Evolutionary conservation across 2,888 invertebrate genomes (phyloP), one percentile per base, ranked within the genome.

Genomic region (Drosophila mulleri): DNA sequence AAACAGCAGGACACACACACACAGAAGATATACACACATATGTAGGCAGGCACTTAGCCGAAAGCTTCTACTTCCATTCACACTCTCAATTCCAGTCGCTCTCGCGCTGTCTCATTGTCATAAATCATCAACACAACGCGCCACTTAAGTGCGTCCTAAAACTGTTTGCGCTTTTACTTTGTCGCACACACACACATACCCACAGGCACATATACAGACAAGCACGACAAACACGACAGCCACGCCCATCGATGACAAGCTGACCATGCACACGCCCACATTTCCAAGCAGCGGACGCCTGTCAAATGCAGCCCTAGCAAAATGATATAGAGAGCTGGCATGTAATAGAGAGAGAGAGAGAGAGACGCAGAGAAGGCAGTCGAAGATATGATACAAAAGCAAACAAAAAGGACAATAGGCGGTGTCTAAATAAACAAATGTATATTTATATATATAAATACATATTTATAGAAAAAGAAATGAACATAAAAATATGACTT

Each of bases 121-220:
- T 84, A 84, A 84, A 84, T 84, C 84, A 84, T 84, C 87, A 83
- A 73, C 87, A 89, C 79, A 89, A 79, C 84, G 74, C 87, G 69
- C 82, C 77, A 87, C 89, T 89, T 84, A 89, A 84, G 84, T 84
- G 84, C 84, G 80, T 78, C 87, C 89, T 77, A 87, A 86, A 84
- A 89, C 89, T 83, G 89, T 84, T 83, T 78, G 69, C 70, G 82
- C 80, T 82, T 82, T 82, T 82, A 76, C 80, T 80, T 82, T 82
- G 66, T 80, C 72, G 77, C 69, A 80, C 65, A 67, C 67, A 80
- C 57, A 65, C 47, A 41, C 52, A 26, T n/a, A 18, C 53, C 12
- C 6, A 37, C 58, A 20, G 23, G 6, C 42, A 29, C 29, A 29
- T 9, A 29, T 2, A 29, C 29, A 29, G 29, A 29, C 29, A 29